Percentiles rank a stretch among this genome's conserved stretches.
Evolutionary conservation across 2,888 invertebrate genomes (phyloP).

Genomic region (Sialis lutaria): DNA sequence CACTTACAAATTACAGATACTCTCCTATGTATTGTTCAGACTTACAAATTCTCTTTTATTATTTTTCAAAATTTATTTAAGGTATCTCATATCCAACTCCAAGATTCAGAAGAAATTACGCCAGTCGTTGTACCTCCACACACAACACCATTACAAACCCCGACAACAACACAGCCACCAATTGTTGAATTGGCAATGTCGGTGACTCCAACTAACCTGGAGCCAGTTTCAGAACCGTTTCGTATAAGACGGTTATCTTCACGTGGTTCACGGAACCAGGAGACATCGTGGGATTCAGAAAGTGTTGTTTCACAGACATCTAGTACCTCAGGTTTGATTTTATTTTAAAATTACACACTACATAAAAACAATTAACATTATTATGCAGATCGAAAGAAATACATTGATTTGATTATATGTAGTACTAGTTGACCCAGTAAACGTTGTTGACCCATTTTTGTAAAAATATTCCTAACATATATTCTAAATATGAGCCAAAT

Average conservation of each 20-base stretch:
- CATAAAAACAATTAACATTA: too few relatives aligned
- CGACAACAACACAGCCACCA: slow-evolving; percentile 8
- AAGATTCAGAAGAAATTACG: slow-evolving; percentile 21
- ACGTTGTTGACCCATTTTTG: too few relatives aligned
- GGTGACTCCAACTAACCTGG: slow-evolving; percentile 14
- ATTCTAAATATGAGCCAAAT: too few relatives aligned
- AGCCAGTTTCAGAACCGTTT: slow-evolving; percentile 4
- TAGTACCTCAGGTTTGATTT: slow-evolving; percentile 61
- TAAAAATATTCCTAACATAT: too few relatives aligned
- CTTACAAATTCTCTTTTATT: background rate
- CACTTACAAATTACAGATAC: too few relatives aligned
- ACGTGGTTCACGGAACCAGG: slow-evolving; percentile 6
- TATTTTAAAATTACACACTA: slow-evolving; percentile 11
- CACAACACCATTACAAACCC: slow-evolving; percentile 14
- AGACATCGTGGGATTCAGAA: slow-evolving; percentile 52
- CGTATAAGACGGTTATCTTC: slow-evolving; percentile 2
- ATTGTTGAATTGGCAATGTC: slow-evolving; percentile 10
- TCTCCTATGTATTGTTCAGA: too few relatives aligned
- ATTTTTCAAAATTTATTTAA: slow-evolving; percentile 10
- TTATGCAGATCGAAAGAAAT: too few relatives aligned
- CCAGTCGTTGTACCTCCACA: slow-evolving; percentile 14
- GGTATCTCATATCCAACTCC: slow-evolving; percentile 30
- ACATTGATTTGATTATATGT: background rate
- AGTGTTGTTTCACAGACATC: slow-evolving; percentile 59
- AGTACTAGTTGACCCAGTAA: too few relatives aligned